Evolutionary conservation across 1,140 invertebrate species (phyloP), one percentile per base, ranked within the genome.

Genomic region (Bombus confusus): DNA sequence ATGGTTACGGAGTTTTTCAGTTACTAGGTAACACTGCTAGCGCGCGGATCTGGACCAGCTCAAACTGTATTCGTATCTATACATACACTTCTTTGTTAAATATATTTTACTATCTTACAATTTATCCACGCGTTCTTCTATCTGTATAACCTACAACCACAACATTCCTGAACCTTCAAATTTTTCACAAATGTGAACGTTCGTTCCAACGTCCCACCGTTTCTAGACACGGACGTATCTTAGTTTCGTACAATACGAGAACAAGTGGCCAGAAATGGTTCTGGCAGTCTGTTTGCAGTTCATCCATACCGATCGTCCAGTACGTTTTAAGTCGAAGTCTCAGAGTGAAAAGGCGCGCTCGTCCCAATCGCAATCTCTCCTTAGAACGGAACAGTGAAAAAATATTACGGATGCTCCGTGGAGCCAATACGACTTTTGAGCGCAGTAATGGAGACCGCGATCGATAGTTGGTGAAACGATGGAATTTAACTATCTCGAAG

Each of bases 401-500:
- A 62, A 77, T 69, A 77, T 66, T 31, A 39, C 34, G 68, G 34
- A 80, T 13, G 72, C 15, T 64, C 41, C 3, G n/a, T 6, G 43
- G 10, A 41, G 28, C 62, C 75, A 10, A 64, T 64, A 31, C 34
- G 41, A 43, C 41, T 68, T 66, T 79, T 62, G 41, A 84, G 68
- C 34, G 68, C 18, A 71, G 81, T 57, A 83, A 83, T 78, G 81
- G 74, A 69, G 77, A 71, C 83, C 57, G 77, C 52, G 83, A 80
- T 85, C 83, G 83, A 85, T 85, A 80, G 83, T 77, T 69, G 34
- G 77, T 62, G 77, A 80, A 85, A 85, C 68, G 83, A 80, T 80
- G 68, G 68, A 85, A 73, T 85, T 85, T 85, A 85, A 85, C 83
- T 85, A 59, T 79, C 83, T 37, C 34, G 52, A 59, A 71, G 52